Base-by-base conservation (phyloP, 2,113 vertebrate species). In the Lontra canadensis region DNA sequence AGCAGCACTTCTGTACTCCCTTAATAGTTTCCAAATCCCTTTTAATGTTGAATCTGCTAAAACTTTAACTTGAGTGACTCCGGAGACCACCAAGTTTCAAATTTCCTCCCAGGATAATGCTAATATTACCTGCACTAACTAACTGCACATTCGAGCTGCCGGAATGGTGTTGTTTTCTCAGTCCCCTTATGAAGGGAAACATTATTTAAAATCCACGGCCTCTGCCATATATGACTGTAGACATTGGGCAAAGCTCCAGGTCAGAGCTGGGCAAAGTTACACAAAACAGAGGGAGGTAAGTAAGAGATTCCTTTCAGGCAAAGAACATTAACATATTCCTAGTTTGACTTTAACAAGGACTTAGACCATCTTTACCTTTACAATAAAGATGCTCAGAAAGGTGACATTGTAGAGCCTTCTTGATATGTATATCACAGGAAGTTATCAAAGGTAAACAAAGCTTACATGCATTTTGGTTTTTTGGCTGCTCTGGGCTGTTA, bases 51-150 rank as follows among this genome's bases (percentile, higher is more conserved):
- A 94, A 97, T 94, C 90, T 49, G 57, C 88, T 96, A 94, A 97
- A 97, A 96, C 85, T 84, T 97, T 76, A 92, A 88, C 88, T 73
- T 82, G 74, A 92, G 65, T 88, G 90, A 95, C 94, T 93, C 88
- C 29, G 49, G 94, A 97, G 92, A 94, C 95, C 76, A 95, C 90
- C 69, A 71, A 52, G 95, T 96, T 93, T 98, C 80, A 96, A 73
- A 85, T 97, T 97, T 96, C 95, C 94, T 97, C 90, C 93, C 96
- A 88, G 90, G 85, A 96, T 90, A 96, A 96, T 63, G 85, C 63
- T 96, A 90, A 82, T 61, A 73, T 97, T 91, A 95, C 94, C 71
- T 86, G 59, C 6, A 11, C 74, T 92, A 49, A 61, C 25, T 26
- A 61, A 61, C 25, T 26, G 76, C 84, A 79, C 85, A 87, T 71